Base-by-base conservation (phyloP, 1,140 invertebrate species). In the Platyscapa corneri region DNA sequence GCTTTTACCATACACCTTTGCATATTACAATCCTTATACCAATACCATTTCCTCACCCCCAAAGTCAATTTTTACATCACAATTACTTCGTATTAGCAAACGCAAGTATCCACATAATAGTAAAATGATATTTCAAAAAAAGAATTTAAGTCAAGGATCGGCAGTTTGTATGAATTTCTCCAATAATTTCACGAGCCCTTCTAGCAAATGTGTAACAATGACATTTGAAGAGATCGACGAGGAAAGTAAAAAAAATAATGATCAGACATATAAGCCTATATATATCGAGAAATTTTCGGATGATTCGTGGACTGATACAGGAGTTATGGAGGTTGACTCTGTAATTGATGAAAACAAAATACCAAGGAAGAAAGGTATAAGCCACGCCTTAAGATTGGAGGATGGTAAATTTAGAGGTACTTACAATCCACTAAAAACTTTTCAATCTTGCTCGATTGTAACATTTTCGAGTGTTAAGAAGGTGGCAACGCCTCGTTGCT, bases 1-100 rank as follows among this genome's bases (percentile, higher is more conserved):
- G 39, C 53, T 72, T 46, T 87, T 88, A 65, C 87, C 89, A 53
- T 84, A 89, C 75, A 81, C 90, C 53, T 90, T 90, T 70, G 86
- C 86, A 75, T 87, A 90, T 86, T 90, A 90, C 60, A 88, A 92
- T 88, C 90, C 90, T 49, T 89, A 88, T 49, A 88, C 87, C 60
- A 88, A 91, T 67, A 87, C 86, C 3, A 87, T 88, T 72, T 88
- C 82, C 32, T 85, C 77, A 30, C 39, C 39, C 10, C 74, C 70
- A 76, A 87, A 83, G 74, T 77, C 39, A 16, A 80, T 86, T 10
- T 80, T 86, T 37, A 12, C 60, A 30, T 81, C 78, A 12, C 84
- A 34, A 23, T 46, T 81, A 27, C 23, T 85, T n/a, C 42, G 7
- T 20, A 76, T 76, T 1, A 67, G 32, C 34, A 81, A 81, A 32